Base-by-base conservation (phyloP, 2,888 invertebrate species). In the Drosophila anceps region DNA sequence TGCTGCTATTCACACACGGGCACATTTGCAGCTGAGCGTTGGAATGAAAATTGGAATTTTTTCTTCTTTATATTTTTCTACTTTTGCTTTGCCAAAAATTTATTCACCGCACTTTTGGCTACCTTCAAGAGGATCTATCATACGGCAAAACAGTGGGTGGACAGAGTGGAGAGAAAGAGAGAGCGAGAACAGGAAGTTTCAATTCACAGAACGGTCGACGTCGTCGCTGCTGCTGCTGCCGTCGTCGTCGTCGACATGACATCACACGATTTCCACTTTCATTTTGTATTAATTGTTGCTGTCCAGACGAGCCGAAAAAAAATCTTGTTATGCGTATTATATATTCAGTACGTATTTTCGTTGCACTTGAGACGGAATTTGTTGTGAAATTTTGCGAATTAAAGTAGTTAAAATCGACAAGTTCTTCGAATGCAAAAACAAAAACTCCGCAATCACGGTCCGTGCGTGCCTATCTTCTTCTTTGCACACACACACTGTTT, bases 401-500 rank as follows among this genome's bases (percentile, higher is more conserved):
- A 69, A 62, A 69, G 60, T 64, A 77, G 65, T 59, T 73, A 55
- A 70, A 73, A 74, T 71, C 65, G 71, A 73, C 66, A 82, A 61
- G 50, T 53, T 66, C 67, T 31, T 46, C 46, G 83, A 82, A 78
- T 80, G 80, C 82, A 88, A 84, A 88, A 88, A 79, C 68, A 79
- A 83, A 82, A 66, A 82, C 74, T 83, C 84, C 83, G 88, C 86
- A 82, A 80, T 78, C 85, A 88, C 88, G 79, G 79, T 79, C 79
- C 79, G 81, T 70, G 77, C 64, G 71, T 63, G 62, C 67, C 59
- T 54, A 46, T 69, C 67, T 67, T 67, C 67, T 67, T 67, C 67
- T 67, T 67, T 67, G 67, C 67, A 67, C 67, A 67, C 67, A 67
- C 79, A 67, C 79, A 77, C 76, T 79, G 83, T 84, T 81, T 82